Percentiles rank a stretch among this genome's conserved stretches.
Conservation (phyloP, 64 coral and sea anemone species). For the Catalaphyllia jardinei region DNA sequence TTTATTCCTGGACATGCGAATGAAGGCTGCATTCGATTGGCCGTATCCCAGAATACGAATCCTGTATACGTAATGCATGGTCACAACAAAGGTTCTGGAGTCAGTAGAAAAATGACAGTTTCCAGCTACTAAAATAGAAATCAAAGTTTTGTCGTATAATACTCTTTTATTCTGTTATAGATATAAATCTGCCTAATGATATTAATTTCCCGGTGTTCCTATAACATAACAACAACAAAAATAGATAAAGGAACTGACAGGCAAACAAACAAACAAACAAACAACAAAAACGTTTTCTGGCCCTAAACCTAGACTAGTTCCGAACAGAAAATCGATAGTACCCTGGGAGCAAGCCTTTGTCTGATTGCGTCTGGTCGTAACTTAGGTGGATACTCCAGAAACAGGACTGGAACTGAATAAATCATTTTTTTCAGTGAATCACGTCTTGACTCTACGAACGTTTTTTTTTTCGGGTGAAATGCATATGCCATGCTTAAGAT, state of each 20-base stretch:
- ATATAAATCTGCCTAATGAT: too few species aligned
- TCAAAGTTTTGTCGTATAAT: too few species aligned
- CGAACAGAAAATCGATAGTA: neutral
- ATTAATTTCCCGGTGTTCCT: neutral
- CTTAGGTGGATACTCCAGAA: neutral
- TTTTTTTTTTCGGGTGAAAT: neutral
- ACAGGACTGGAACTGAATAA: conserved; percentile 1
- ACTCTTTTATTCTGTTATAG: too few species aligned
- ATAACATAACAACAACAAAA: neutral
- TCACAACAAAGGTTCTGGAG: neutral
- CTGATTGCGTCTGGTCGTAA: neutral
- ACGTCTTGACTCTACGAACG: neutral
- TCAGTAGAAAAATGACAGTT: neutral
- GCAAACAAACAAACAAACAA: neutral
- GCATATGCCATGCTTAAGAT: neutral
- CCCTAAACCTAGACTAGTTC: neutral
- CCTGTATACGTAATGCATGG: neutral
- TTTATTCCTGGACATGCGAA: too few species aligned
- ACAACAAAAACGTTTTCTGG: neutral
- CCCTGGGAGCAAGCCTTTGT: neutral
- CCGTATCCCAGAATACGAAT: neutral
- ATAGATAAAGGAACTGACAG: neutral
- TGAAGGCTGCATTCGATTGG: too few species aligned
- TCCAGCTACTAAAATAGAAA: neutral
- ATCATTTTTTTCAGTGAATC: neutral